Evolutionary conservation across 1,140 invertebrate species (phyloP).

Genomic region (Hycleus phaleratus): DNA sequence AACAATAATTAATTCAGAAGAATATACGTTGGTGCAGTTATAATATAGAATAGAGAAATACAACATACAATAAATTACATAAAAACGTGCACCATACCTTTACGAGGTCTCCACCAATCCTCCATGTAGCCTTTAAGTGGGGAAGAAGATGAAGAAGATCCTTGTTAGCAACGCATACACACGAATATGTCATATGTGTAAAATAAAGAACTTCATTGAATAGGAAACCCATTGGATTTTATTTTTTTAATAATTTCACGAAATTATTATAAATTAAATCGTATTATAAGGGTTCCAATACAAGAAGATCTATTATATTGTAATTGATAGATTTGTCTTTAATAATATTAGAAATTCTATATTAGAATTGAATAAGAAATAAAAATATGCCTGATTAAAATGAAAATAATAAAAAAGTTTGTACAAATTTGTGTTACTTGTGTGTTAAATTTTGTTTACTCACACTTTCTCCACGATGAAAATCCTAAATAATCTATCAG

Average conservation of each 20-base stretch:
- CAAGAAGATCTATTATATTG: slow-evolving; percentile 1
- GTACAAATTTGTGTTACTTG: neutral
- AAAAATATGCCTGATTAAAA: slow-evolving; percentile 23
- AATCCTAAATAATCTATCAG: slow-evolving; percentile 31
- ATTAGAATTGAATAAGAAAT: slow-evolving; percentile 9
- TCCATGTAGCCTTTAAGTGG: slow-evolving; percentile 93
- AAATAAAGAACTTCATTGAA: slow-evolving; percentile 10
- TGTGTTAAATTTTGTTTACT: slow-evolving; percentile 20
- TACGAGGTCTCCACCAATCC: slow-evolving; percentile 91
- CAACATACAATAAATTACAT: neutral
- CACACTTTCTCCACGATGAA: slow-evolving; percentile 34
- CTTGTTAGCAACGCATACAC: slow-evolving; percentile 55
- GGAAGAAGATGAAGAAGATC: slow-evolving; percentile 84
- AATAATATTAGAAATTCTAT: neutral
- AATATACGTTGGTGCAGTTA: neutral
- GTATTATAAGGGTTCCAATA: neutral
- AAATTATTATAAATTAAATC: too few species aligned
- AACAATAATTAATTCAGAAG: too few species aligned
- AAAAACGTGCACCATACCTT: slow-evolving; percentile 58
- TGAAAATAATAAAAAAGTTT: slow-evolving; percentile 15
- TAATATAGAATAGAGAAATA: neutral
- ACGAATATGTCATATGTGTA: slow-evolving; percentile 31
- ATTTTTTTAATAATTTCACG: too few species aligned
- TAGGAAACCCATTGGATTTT: neutral
- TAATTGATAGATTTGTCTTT: neutral